Evolutionary conservation across 2,797 vertebrate species (phyloP).

Genomic region (Sus cebifrons): DNA sequence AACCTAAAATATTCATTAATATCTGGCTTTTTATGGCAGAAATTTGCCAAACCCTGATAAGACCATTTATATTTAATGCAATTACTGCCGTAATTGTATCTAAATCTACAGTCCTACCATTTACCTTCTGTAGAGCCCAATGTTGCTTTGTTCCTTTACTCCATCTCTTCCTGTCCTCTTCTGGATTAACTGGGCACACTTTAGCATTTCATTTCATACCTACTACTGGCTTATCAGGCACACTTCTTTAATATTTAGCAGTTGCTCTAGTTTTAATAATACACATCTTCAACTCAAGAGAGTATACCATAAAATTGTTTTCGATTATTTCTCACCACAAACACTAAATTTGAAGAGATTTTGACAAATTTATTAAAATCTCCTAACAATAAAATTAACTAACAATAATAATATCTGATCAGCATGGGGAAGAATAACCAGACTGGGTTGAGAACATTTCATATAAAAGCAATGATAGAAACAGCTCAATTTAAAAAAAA

Average conservation of each 20-base stretch:
- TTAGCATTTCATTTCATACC: not conserved
- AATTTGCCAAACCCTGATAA: not conserved
- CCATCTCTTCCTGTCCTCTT: not conserved
- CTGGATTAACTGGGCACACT: not conserved
- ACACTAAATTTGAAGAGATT: not conserved
- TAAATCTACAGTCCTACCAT: not conserved
- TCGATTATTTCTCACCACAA: conserved; percentile 5
- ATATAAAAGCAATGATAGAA: not conserved
- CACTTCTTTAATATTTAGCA: not conserved
- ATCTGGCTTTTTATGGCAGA: not conserved
- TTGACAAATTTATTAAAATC: conserved; percentile 39
- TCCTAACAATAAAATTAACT: conserved; percentile 6
- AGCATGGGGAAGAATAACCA: not conserved
- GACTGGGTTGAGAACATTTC: not conserved
- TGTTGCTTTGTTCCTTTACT: not conserved
- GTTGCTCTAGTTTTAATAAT: conserved; percentile 19
- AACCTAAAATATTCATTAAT: conserved; percentile 12
- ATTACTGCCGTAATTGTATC: not conserved
- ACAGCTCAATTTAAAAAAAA: not conserved
- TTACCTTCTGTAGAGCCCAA: not conserved
- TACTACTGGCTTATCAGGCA: not conserved
- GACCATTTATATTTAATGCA: conserved; percentile 6
- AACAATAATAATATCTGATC: conserved; percentile 43
- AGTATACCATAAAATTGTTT: not conserved
- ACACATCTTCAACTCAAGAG: not conserved